Base-by-base conservation (phyloP, 2,797 vertebrate genomes). In the Gallinago stenura region DNA sequence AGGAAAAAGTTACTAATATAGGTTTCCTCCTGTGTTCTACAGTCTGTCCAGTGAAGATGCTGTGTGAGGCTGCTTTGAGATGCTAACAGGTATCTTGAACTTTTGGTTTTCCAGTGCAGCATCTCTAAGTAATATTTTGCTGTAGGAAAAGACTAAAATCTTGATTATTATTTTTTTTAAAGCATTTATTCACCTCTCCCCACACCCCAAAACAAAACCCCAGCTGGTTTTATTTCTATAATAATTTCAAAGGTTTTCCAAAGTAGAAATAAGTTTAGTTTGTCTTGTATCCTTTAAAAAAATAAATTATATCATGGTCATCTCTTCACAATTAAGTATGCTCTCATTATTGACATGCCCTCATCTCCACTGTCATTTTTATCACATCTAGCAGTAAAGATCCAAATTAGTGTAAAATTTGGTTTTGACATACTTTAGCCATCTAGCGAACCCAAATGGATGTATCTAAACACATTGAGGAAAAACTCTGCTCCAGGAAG, bases 11-110 rank as follows among this genome's bases (percentile, higher is more conserved):
- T 96, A 97, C 95, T 97, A 97, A 97, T 96, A 95, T 95, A 96
- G 95, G 95, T 97, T 97, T 97, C 95, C 96, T 97, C 95, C 96
- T 97, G 96, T 97, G 95, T 97, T 95, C 95, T 96, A 94, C 95
- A 95, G 94, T 97, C 95, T 95, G 95, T 95, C 95, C 93, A 96
- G 92, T 97, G 96, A 97, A 97, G 96, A 97, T 95, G 96, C 93
- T 97, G 95, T 97, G 92, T 96, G 95, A 94, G 95, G 93, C 93
- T 97, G 92, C 95, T 94, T 96, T 96, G 95, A 97, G 95, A 96
- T 97, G 96, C 94, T 97, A 94, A 95, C 95, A 95, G 96, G 96
- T 97, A 96, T 94, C 95, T 96, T 97, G 96, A 97, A 96, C 93
- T 94, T 97, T 96, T 96, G 92, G 93, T 97, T 97, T 97, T 97